phyloP scores from a whole-genome alignment of 30 jellyfish, hydroid and myxozoan species.

The Turritopsis dohrnii region DNA sequence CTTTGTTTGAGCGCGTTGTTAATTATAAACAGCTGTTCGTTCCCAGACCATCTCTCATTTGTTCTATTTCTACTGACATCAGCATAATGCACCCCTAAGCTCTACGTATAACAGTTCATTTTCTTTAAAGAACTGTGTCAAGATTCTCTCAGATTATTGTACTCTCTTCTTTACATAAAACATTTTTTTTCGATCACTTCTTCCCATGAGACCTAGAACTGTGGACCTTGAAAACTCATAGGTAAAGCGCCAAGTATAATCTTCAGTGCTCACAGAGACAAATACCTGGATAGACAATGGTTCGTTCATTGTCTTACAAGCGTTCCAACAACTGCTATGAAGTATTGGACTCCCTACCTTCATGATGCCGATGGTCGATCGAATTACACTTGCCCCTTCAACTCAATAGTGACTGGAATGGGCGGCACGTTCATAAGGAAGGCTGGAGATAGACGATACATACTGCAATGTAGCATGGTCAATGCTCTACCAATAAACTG shows the following conservation, averaged over 20 bases:
- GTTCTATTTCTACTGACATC: too few relatives aligned
- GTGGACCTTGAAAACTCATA: too few relatives aligned
- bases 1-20: too few relatives aligned
- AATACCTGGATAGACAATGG: not conserved
- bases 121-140: too few relatives aligned
- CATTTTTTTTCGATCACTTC: not conserved
- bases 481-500: not conserved
- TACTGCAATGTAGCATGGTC: not conserved
- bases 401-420: not conserved
- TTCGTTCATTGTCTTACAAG: not conserved
- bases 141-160: too few relatives aligned
- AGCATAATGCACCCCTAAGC: too few relatives aligned
- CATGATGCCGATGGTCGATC: not conserved
- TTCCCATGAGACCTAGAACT: too few relatives aligned
- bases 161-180: too few relatives aligned
- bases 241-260: not conserved
- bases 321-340: not conserved
- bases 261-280: not conserved
- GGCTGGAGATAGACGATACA: not conserved
- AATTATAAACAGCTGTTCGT: too few relatives aligned
- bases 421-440: not conserved
- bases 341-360: not conserved
- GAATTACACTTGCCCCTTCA: not conserved
- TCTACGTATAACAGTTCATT: too few relatives aligned
- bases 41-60: too few relatives aligned